phyloP scores from a whole-genome alignment of 1,140 invertebrate species.

The Whitmania pigra region DNA sequence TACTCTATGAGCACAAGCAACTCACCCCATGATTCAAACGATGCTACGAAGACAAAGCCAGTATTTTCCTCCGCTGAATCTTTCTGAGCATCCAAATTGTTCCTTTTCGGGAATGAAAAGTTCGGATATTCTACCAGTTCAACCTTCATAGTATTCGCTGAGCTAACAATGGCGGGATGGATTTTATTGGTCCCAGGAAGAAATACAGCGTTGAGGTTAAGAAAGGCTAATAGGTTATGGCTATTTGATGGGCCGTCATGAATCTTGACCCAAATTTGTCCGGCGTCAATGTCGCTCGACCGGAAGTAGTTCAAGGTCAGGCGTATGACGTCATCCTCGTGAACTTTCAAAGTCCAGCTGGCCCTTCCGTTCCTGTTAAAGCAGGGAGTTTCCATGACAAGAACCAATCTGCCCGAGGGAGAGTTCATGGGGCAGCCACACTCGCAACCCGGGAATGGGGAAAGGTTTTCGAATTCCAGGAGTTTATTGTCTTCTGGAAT shows the following conservation, averaged over 20 bases:
- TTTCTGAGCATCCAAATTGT: too few species aligned
- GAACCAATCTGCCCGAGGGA: not conserved
- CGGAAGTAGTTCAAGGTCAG: not conserved
- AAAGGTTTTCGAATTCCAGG: too few species aligned
- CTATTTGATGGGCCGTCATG: not conserved
- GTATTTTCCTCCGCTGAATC: too few species aligned
- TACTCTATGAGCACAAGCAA: too few species aligned
- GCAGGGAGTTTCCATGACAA: not conserved
- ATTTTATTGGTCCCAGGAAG: too few species aligned
- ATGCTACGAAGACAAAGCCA: too few species aligned
- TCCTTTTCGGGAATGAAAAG: not conserved
- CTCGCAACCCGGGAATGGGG: not conserved
- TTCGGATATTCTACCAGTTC: not conserved
- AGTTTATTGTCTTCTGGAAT: too few species aligned
- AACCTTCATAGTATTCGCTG: not conserved
- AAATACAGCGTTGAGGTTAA: not conserved
- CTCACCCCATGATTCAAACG: too few species aligned
- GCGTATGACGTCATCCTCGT: not conserved
- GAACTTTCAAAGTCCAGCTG: not conserved
- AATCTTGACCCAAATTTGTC: slow-evolving; percentile 9
- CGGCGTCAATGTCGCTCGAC: not conserved
- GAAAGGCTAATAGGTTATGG: slow-evolving; percentile 1
- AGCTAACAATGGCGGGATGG: too few species aligned
- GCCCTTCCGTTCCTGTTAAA: not conserved
- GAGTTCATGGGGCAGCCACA: not conserved